Evolutionary conservation across 2,888 invertebrate genomes (phyloP).

Genomic region (Andrena chrysosceles): DNA sequence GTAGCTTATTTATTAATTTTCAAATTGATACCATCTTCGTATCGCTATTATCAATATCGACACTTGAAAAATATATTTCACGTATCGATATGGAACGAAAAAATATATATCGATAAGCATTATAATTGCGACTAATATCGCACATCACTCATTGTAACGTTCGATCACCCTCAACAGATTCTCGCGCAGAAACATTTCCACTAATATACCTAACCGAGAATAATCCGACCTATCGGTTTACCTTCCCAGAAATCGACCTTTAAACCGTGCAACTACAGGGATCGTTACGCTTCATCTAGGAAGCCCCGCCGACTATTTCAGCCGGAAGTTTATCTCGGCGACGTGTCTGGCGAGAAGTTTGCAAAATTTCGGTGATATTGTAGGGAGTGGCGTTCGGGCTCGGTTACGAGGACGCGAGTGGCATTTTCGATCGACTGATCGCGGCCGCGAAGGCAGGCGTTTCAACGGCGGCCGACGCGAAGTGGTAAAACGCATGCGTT

Average conservation of each 20-base stretch:
- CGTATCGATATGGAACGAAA: too few species aligned
- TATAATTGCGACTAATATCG: too few species aligned
- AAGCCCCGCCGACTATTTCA: background rate
- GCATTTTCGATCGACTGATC: constrained; percentile 26
- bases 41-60: too few species aligned
- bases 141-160: too few species aligned
- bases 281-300: background rate
- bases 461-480: constrained; percentile 12
- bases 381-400: background rate
- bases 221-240: background rate
- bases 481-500: constrained; percentile 50
- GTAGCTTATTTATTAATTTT: too few species aligned
- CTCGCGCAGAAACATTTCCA: too few species aligned
- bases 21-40: too few species aligned
- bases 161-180: too few species aligned
- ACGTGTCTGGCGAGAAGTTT: background rate
- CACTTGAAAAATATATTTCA: too few species aligned
- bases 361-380: background rate
- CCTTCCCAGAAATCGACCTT: background rate
- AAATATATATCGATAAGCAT: too few species aligned
- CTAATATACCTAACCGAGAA: background rate
- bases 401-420: background rate
- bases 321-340: background rate
- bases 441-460: background rate
- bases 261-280: background rate